A percentile compares a stretch with the other conserved stretches of the same genome.
These are phyloP conservation scores for Cacoxenus indagator DNA, from an alignment of 2,888 invertebrate species.

Conservation along the genomic window DNA sequence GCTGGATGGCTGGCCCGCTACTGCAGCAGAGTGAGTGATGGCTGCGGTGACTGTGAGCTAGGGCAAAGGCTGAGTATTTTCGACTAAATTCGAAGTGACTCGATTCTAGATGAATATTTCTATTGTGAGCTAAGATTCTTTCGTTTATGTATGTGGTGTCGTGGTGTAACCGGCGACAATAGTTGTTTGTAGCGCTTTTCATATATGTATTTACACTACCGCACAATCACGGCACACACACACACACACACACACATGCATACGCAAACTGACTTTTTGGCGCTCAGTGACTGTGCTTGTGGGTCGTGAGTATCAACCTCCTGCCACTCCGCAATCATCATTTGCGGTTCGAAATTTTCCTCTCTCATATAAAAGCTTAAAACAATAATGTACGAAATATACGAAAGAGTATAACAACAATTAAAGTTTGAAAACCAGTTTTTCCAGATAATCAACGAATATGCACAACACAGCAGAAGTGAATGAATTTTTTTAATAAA, in stretches of 20 bases:
- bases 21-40: not conserved
- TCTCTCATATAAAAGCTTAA: not conserved
- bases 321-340: not conserved
- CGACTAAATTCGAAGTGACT: constrained; percentile 21
- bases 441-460: constrained; percentile 38
- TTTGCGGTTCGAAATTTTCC: not conserved
- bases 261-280: not conserved
- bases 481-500: constrained; percentile 54
- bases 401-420: not conserved
- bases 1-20: not conserved
- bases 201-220: not conserved
- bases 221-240: constrained; percentile 2
- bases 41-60: not conserved
- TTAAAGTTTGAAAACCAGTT: constrained; percentile 46
- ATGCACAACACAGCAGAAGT: constrained; percentile 30
- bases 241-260: constrained; percentile 1
- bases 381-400: not conserved
- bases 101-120: constrained; percentile 30
- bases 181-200: not conserved
- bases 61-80: not conserved
- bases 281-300: constrained; percentile 4
- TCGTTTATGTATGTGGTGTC: constrained; percentile 11
- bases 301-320: not conserved
- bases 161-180: too few relatives aligned
- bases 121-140: constrained; percentile 25